Percentiles rank a stretch among this genome's conserved stretches.
Conservation (phyloP, 1,140 invertebrate genomes). For the roundworm (Caenorhabditis elegans) region WBcel235 BX284605.5:8049501-8050000, state of each 20-base stretch:
- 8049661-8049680: no score
- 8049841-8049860: constrained; percentile 64
- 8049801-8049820: constrained; percentile 28
- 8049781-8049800: not conserved
- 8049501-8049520: not conserved
- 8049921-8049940: constrained; percentile 58
- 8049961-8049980: constrained; percentile 59
- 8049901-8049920: constrained; percentile 56
- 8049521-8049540: not conserved
- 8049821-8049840: constrained; percentile 52
- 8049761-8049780: not conserved
- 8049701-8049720: no score
- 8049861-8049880: constrained; percentile 62
- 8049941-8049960: constrained; percentile 61
- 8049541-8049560: no score
- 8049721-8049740: no score
- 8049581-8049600: not conserved
- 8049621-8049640: no score
- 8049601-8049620: not conserved
- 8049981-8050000: constrained; percentile 45
- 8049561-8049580: no score
- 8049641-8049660: no score
- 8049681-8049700: no score
- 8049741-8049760: not conserved
- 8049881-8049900: constrained; percentile 51